Evolutionary conservation across 2,113 vertebrate species (phyloP).

Genomic region (Phaethornis superciliosus): DNA sequence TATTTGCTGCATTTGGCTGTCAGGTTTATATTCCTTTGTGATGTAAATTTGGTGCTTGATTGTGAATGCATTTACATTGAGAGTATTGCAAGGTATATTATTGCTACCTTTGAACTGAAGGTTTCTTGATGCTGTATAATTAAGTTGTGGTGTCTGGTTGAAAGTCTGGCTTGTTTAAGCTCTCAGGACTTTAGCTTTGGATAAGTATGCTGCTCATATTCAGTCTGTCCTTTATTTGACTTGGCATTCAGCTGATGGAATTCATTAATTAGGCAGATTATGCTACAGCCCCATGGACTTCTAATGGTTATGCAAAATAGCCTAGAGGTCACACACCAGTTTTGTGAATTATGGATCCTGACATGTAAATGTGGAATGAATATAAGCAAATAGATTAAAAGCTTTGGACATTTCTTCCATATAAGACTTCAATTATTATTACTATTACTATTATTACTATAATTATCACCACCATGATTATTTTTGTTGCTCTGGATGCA

Average conservation of each 20-base stretch:
- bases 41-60: background rate
- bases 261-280: slow-evolving; percentile 53
- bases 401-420: slow-evolving; percentile 25
- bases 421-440: slow-evolving; percentile 7
- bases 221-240: slow-evolving; percentile 13
- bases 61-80: background rate
- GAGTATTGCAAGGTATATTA: background rate
- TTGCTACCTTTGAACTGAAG: background rate
- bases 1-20: background rate
- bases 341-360: slow-evolving; percentile 23
- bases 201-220: background rate
- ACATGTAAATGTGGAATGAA: background rate
- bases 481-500: slow-evolving; percentile 1
- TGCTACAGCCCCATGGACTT: slow-evolving; percentile 24
- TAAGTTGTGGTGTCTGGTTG: background rate
- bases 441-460: no score
- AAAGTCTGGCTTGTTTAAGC: background rate
- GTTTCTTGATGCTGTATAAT: background rate
- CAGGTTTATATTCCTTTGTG: background rate
- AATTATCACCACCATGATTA: background rate
- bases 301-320: slow-evolving; percentile 29
- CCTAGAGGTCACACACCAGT: background rate
- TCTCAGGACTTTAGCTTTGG: background rate
- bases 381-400: slow-evolving; percentile 39
- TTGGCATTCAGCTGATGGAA: slow-evolving; percentile 51